phyloP scores from a whole-genome alignment of 2,888 invertebrate genomes.

The Ceraclea dissimilis region DNA sequence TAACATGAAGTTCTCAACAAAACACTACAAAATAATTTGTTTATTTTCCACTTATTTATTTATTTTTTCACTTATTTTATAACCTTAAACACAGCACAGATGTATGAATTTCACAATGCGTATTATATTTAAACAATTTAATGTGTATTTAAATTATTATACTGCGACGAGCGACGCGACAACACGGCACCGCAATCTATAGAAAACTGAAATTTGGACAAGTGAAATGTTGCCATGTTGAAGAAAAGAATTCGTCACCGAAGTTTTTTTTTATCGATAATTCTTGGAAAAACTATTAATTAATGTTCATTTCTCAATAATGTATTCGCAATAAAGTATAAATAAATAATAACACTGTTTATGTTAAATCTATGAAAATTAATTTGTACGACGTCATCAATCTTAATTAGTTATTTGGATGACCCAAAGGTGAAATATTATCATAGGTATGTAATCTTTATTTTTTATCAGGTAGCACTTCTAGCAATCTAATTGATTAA shows the following conservation, averaged over 20 bases:
- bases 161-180: background rate
- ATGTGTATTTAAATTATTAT: background rate
- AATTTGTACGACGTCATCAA: no score
- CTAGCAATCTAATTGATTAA: no score
- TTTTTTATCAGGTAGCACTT: no score
- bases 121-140: background rate
- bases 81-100: background rate
- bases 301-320: no score
- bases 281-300: no score
- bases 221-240: background rate
- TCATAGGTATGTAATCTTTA: no score
- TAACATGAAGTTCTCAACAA: slow-evolving; percentile 12
- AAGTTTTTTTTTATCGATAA: no score
- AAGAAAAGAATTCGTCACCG: background rate
- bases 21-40: background rate
- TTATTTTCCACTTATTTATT: background rate
- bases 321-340: no score
- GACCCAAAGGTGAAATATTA: no score
- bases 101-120: background rate
- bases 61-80: background rate
- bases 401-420: no score
- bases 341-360: no score
- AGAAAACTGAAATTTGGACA: background rate
- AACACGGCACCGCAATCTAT: background rate
- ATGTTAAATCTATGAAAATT: no score